Percentiles rank a stretch among this genome's conserved stretches.
Evolutionary conservation across 2,113 vertebrate species (phyloP).

Genomic region (Charina bottae): DNA sequence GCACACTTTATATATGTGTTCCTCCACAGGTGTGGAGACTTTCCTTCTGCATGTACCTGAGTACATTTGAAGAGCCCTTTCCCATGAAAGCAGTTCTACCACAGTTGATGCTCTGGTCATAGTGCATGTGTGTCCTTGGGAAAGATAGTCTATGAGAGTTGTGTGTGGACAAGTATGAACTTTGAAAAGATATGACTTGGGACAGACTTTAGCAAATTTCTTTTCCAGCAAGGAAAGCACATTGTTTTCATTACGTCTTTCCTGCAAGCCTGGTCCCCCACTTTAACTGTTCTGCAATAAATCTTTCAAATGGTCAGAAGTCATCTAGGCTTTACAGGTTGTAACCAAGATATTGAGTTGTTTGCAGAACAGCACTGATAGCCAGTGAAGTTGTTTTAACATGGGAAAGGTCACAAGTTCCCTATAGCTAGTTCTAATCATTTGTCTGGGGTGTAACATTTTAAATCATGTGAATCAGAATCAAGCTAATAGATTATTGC

Average conservation of each 20-base stretch:
- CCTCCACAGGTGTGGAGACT: neutral
- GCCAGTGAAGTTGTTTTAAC: neutral
- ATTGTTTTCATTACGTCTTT: neutral
- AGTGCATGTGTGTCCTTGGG: neutral
- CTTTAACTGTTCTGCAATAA: neutral
- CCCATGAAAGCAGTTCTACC: neutral
- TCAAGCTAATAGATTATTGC: neutral
- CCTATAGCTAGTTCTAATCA: neutral
- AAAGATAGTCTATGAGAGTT: neutral
- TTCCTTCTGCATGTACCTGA: neutral
- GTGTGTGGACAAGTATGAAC: neutral
- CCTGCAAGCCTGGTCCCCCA: neutral
- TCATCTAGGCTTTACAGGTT: neutral
- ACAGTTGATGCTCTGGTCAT: neutral
- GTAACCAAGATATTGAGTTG: neutral
- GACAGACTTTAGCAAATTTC: neutral
- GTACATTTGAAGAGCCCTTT: neutral
- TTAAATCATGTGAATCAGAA: neutral
- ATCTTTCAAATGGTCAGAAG: neutral
- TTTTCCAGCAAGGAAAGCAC: neutral
- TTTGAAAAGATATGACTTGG: neutral
- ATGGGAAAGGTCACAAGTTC: neutral
- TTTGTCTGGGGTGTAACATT: neutral
- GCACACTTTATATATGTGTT: neutral
- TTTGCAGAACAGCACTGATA: neutral